phyloP scores from a whole-genome alignment of 2,888 invertebrate genomes.

The Athalia rosae region DNA sequence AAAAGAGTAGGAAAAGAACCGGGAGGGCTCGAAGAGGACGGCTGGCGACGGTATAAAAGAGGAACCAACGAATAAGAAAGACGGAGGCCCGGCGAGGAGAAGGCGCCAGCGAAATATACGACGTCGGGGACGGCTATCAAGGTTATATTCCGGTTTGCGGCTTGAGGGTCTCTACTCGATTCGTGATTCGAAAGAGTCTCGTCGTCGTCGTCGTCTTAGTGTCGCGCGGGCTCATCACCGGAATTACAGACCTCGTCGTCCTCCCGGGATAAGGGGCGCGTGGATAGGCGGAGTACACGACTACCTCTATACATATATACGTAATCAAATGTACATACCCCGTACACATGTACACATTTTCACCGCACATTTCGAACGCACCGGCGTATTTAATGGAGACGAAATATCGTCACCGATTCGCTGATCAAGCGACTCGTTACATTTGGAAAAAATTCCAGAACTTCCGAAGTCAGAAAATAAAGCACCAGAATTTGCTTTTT shows the following conservation, averaged over 20 bases:
- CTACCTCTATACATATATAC: slow-evolving; percentile 3
- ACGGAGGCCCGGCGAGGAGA: slow-evolving; percentile 19
- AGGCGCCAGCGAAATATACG: slow-evolving; percentile 30
- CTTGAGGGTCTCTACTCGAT: slow-evolving; percentile 62
- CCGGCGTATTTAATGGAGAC: no score
- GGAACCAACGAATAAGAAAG: slow-evolving; percentile 45
- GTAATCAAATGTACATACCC: background rate
- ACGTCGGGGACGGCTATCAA: slow-evolving; percentile 51
- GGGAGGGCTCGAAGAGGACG: no score
- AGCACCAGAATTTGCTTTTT: no score
- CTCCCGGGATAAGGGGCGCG: slow-evolving; percentile 50
- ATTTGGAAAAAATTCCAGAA: no score
- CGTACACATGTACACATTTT: background rate
- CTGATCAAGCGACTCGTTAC: no score
- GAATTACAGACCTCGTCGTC: slow-evolving; percentile 70
- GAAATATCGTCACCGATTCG: no score
- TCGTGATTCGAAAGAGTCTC: slow-evolving; percentile 64
- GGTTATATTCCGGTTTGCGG: slow-evolving; percentile 52
- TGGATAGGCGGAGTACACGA: slow-evolving; percentile 38
- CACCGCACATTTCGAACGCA: no score
- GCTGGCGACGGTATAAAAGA: slow-evolving; percentile 1
- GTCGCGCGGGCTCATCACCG: slow-evolving; percentile 72
- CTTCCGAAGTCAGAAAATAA: no score
- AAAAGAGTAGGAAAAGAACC: background rate
- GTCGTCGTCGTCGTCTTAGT: slow-evolving; percentile 68